Evolutionary conservation across 2,797 vertebrate genomes (phyloP), one percentile per base, ranked within the genome.

Genomic region (Lateolabrax maculatus): DNA sequence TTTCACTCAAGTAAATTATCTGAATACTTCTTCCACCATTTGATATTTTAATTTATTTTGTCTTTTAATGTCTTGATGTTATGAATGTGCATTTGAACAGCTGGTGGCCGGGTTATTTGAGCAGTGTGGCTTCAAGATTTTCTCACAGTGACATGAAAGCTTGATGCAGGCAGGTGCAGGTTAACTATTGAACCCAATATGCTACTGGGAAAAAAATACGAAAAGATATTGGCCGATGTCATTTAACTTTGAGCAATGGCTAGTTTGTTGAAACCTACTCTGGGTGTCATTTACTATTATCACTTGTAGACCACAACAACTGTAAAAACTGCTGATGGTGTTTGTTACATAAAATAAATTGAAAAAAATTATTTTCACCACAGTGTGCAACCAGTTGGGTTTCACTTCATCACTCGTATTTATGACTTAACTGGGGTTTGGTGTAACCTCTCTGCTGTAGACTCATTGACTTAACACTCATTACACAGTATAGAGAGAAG

Each of bases 351-450:
- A 48, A 64, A 70, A 51, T 15, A 11, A 55, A 19, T 19, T 5
- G 27, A 34, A 4, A 2, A 58, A 34, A 29, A 37, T 48, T 5
- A 27, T 71, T 78, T 65, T 48, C 18, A 61, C 51, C 63, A 67
- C 85, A 76, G 64, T 25, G 9, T 62, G 62, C 80, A 77, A 21
- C 5, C 18, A 52, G 81, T n/a, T n/a, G n/a, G n/a, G n/a, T 77
- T 78, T 67, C 65, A 71, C 69, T 52, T 63, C 68, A 83, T 87
- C 81, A 79, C 64, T 84, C 79, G 69, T 48, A 63, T 81, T 81
- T 68, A 84, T 64, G 84, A 90, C 71, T 69, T 34, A 34, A 46
- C 75, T 77, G 64, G 44, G 63, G 78, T 49, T 69, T 56, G 65
- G 57, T 72, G 79, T 52, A 82, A 71, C 71, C 62, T 46, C 75